Evolutionary conservation across 2,797 vertebrate species (phyloP), one percentile per base, ranked within the genome.

Genomic region (Danio aesculapii): DNA sequence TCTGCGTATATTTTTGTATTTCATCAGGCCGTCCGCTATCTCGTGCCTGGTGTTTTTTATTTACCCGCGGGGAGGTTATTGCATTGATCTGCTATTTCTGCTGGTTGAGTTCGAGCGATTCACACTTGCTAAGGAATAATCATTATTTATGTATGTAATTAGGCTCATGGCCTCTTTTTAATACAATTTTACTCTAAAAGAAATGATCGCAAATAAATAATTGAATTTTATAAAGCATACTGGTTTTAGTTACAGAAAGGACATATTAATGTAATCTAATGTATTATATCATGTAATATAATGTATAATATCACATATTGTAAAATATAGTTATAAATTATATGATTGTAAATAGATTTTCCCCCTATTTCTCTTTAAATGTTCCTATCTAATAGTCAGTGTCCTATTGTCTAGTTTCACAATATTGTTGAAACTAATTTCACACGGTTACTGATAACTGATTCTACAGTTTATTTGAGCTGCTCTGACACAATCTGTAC

Each of bases 31-130:
- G 53, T 75, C 70, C 76, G 61, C 75, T 59, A 75, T 82, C 81
- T 81, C 6, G 61, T 61, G 77, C 62, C 73, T 83, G 77, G 77
- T 55, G 63, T 72, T 67, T 82, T 82, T 75, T 76, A 52, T 76
- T 76, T 64, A 84, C 72, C 81, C 79, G 30, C 50, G 79, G 30
- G 85, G 79, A 83, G 79, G 81, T 80, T 83, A 82, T 80, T 88
- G 79, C 79, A 86, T 84, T 83, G 83, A 83, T 86, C 81, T 79
- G 81, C 66, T 78, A 72, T 81, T 80, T 55, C 49, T 64, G 68
- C 49, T 76, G 55, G 77, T 83, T 77, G 61, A 66, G 14, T 77
- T 83, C 72, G 75, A 80, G 78, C 78, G 62, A 83, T 39, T 82
- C 78, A 79, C 53, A 69, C 46, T 30, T 67, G 66, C 73, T 57